phyloP scores from a whole-genome alignment of 2,113 vertebrate genomes.

The Microtus richardsoni region DNA sequence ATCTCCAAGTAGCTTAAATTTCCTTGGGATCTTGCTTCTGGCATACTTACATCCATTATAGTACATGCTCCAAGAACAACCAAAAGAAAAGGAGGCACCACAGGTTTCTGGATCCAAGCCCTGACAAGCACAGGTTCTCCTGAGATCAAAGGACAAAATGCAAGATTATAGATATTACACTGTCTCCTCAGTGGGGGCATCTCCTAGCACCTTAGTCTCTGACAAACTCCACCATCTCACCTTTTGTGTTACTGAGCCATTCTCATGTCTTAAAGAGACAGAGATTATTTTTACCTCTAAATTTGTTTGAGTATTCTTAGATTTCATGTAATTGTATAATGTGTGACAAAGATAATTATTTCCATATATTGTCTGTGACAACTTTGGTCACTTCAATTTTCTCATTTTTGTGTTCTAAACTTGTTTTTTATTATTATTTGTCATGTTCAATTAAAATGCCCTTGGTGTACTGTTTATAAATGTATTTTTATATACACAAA shows the following conservation, averaged over 20 bases:
- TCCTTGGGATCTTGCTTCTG: conserved; percentile 97
- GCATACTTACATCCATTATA: conserved; percentile 99
- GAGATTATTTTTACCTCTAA: too few relatives aligned
- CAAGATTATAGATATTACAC: not conserved
- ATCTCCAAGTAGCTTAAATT: conserved; percentile 96
- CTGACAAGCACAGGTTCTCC: conserved; percentile 98
- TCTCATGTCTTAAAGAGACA: not conserved
- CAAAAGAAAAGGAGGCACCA: conserved; percentile 99
- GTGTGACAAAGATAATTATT: not conserved
- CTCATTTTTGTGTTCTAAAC: not conserved
- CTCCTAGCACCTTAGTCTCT: not conserved
- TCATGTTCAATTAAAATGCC: not conserved
- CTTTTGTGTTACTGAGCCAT: not conserved
- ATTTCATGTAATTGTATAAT: not conserved
- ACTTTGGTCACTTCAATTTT: not conserved
- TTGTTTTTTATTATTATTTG: not conserved
- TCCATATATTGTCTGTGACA: not conserved
- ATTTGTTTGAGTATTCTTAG: not conserved
- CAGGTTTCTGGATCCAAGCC: conserved; percentile 94
- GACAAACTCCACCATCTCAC: not conserved
- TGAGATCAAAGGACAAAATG: conserved; percentile 79
- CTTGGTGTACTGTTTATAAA: not conserved
- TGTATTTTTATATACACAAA: not conserved
- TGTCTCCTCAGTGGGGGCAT: not conserved
- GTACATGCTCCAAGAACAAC: conserved; percentile 99